Base-by-base conservation (phyloP, 2,888 invertebrate genomes). In the Germaria angustata region DNA sequence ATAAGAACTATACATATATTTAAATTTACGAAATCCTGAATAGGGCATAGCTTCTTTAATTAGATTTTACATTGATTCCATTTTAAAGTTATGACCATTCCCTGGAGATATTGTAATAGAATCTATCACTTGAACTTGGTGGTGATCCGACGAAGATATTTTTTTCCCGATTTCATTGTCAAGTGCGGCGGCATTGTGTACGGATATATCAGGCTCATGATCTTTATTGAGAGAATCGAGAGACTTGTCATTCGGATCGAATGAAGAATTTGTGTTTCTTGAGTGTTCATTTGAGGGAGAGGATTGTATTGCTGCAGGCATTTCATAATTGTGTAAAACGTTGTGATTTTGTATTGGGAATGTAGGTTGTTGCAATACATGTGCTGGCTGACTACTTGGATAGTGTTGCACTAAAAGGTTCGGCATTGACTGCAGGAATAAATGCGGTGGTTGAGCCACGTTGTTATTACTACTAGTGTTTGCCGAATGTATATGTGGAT, bases 31-130 rank as follows among this genome's bases (percentile, higher is more conserved):
- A 34, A 11, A 57, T 32, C 36, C 39, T 65, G 49, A 22, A 49
- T 34, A 36, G 15, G 3, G 4, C 41, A 63, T 65, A 71, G 34
- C 41, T 20, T 51, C 49, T 53, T 28, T 51, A 57, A 55, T 36
- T 36, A 69, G 7, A 61, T 80, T 84, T 88, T 90, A 91, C 85
- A 91, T 90, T 80, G 90, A 88, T 85, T 91, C 91, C 81, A 91
- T 91, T 87, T 91, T 91, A 75, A 91, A 91, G 83, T 87, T 88
- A 79, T 90, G 89, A 46, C 88, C 87, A 77, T 87, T 87, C 55
- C 87, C 87, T 11, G 91, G 90, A 13, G 91, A 90, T 86, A 91
- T 90, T 68, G 90, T 90, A 69, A 91, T 89, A 17, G 90, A 90
- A 84, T 89, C 89, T 51, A 90, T 90, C 22, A 91, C 89, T 82